Base-by-base conservation (phyloP, 2,797 vertebrate genomes). In the Morus bassanus region DNA sequence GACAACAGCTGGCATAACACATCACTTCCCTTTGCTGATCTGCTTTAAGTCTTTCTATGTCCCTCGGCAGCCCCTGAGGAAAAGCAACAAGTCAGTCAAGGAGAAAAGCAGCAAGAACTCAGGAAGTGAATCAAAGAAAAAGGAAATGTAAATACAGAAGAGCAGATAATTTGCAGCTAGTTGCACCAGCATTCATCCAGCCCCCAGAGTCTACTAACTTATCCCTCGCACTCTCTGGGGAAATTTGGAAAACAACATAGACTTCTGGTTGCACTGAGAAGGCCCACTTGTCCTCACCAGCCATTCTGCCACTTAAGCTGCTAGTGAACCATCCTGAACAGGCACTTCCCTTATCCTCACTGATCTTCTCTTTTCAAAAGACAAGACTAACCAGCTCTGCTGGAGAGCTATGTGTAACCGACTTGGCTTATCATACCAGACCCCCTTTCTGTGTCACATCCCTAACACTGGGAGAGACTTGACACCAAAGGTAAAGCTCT, bases 61-160 rank as follows among this genome's bases (percentile, higher is more conserved):
- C 61, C 59, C 53, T 69, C n/a, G 54, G 41, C 46, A 82, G 2
- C 6, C 73, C 27, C 70, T 10, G 7, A 85, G 94, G 87, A 94
- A 97, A 97, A 89, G 56, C 59, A 45, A 84, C 78, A 60, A 72
- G 74, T 37, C 13, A 11, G 73, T 92, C 85, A 96, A 89, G 83
- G 76, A 85, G 90, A 90, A 94, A 93, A 93, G 69, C 76, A 93
- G 67, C 19, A 64, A 93, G 68, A 88, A 85, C 81, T 90, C 88
- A 96, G 86, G 82, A 97, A 97, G 50, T 39, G 60, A 88, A 89
- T 90, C 57, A 94, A 95, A 93, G 51, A 50, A 93, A 91, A 77
- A 69, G 78, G 79, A 96, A 96, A 93, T 69, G 69, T 21, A 89
- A 95, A 91, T 21, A 78, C 48, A 86, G 80, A 85, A 77, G 60